Percentiles rank a stretch among this genome's conserved stretches.
Evolutionary conservation across 2,113 vertebrate genomes (phyloP).

Genomic region (Numida meleagris): DNA sequence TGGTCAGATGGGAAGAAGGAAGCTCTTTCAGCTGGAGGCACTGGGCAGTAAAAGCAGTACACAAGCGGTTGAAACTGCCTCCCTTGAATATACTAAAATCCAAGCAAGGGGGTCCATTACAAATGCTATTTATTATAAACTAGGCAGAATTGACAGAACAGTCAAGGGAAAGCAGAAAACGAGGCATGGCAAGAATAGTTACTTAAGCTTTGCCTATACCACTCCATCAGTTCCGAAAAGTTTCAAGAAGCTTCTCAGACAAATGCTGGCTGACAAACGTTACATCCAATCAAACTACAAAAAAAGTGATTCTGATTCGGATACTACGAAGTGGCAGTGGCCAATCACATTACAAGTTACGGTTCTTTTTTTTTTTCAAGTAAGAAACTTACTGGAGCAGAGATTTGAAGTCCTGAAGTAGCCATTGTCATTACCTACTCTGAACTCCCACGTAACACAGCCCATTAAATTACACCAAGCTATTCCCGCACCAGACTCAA

Average conservation of each 20-base stretch:
- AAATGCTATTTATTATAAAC: not conserved
- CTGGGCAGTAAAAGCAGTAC: not conserved
- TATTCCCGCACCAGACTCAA: not conserved
- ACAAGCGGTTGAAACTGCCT: not conserved
- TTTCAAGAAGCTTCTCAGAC: not conserved
- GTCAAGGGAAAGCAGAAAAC: not conserved
- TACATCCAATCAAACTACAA: not conserved
- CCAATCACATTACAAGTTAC: not conserved
- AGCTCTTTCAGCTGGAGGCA: not conserved
- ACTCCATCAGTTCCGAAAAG: not conserved
- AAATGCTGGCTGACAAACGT: not conserved
- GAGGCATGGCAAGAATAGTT: not conserved
- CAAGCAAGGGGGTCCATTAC: not conserved
- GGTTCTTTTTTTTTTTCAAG: not conserved
- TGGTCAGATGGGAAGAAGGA: not conserved
- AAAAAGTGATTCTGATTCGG: not conserved
- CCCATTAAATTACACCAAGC: not conserved
- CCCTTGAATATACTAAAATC: not conserved
- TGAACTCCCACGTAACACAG: not conserved
- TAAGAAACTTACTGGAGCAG: not conserved
- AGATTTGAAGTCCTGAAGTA: not conserved
- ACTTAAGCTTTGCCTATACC: not conserved
- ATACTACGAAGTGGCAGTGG: not conserved
- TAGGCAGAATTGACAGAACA: not conserved
- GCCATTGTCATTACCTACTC: not conserved